Base-by-base conservation (phyloP, 2,797 vertebrate species). In the Octomys mimax region DNA sequence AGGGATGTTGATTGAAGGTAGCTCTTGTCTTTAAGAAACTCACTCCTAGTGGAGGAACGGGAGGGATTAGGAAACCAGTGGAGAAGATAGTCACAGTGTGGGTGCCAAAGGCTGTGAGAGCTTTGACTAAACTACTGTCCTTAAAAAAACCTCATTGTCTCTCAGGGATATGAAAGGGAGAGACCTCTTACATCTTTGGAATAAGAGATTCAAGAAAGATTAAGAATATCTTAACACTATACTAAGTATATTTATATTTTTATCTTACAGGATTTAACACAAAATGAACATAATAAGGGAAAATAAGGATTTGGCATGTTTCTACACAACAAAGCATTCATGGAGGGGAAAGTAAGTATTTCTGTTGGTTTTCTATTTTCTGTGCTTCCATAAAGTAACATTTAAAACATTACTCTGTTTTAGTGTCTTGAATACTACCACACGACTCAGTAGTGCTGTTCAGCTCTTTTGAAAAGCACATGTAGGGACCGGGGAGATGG, bases 281-380 rank as follows among this genome's bases (percentile, higher is more conserved):
- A 99, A 99, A 99, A 99, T 99, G 99, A 99, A 99, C 98, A 98
- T 99, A 98, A 98, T 99, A 98, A 99, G 99, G 98, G 99, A 99
- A 97, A 99, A 99, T 99, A 99, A 99, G 98, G 99, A 99, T 99
- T 98, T 99, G 99, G 99, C 99, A 98, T 99, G 99, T 99, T 99
- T 99, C 99, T 99, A 99, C 97, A 99, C 99, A 96, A 99, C 99
- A 98, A 99, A 99, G 98, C 99, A 99, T 99, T 99, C 99, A 96
- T 99, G 99, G 99, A 99, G 99, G 98, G 99, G 99, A 97, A 99
- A 99, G 99, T 99, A 99, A 99, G 99, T 98, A 94, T 79, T 92
- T 81, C 49, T 94, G 8, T 90, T 92, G 81, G n/a, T 82, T 97
- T 94, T 77, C 39, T 28, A 73, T 92, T 81, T 81, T 89, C 84